Conservation (phyloP, 2,113 vertebrate species). For the Motacilla tschutschensis region DNA sequence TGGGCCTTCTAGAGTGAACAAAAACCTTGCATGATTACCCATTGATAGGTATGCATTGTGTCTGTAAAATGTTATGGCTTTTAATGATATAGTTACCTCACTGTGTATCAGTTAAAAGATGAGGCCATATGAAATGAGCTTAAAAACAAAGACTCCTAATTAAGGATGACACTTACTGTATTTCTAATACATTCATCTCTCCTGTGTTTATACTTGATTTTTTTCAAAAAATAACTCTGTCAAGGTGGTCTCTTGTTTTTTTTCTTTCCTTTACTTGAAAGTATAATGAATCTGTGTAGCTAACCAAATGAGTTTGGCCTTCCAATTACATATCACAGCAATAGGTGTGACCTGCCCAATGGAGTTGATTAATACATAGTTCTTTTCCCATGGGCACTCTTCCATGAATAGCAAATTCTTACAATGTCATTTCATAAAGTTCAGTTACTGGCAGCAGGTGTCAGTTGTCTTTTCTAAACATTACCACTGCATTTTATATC, state of each 20-base stretch:
- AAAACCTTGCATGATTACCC: not conserved
- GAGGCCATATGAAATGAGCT: not conserved
- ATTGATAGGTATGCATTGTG: not conserved
- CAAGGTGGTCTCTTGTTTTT: not conserved
- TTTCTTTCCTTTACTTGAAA: not conserved
- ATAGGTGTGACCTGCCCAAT: not conserved
- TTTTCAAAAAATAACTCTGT: not conserved
- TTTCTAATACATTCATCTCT: not conserved
- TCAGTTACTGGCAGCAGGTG: not conserved
- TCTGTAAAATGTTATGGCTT: not conserved
- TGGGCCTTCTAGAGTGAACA: not conserved
- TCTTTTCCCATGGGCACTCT: not conserved
- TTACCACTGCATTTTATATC: not conserved
- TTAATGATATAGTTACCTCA: not conserved
- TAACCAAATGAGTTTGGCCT: not conserved
- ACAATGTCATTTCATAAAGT: not conserved
- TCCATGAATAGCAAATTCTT: not conserved
- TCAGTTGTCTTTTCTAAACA: not conserved
- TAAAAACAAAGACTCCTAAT: not conserved
- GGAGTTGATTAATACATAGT: not conserved
- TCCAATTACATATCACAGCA: not conserved
- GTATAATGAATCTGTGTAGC: not conserved
- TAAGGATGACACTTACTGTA: not conserved
- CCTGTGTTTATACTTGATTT: not conserved
- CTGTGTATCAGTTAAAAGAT: not conserved